Evolutionary conservation across 2,113 vertebrate species (phyloP).

Genomic region (Neotoma lepida): DNA sequence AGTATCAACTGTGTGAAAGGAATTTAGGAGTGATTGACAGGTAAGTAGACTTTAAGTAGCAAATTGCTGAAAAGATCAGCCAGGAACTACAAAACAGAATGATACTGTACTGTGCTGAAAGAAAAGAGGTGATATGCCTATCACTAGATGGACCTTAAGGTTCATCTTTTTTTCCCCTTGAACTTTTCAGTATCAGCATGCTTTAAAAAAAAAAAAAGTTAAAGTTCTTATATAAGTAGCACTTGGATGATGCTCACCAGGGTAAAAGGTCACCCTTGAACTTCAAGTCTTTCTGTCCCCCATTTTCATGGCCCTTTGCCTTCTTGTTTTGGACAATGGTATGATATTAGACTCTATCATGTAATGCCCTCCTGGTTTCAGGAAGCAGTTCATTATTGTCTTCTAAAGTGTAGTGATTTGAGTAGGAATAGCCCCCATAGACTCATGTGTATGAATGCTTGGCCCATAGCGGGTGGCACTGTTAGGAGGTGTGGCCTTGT

Average conservation of each 20-base stretch:
- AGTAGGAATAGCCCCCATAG: not conserved
- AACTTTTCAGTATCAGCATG: not conserved
- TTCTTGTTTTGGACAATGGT: slow-evolving; percentile 2
- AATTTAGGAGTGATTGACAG: slow-evolving; percentile 67
- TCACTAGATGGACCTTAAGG: not conserved
- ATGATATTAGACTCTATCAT: not conserved
- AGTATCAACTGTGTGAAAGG: slow-evolving; percentile 61
- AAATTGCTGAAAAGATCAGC: slow-evolving; percentile 60
- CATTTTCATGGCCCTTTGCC: not conserved
- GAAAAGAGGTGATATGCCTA: not conserved
- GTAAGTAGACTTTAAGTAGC: slow-evolving; percentile 60
- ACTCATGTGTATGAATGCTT: not conserved
- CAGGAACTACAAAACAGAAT: slow-evolving; percentile 32
- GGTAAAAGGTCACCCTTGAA: not conserved
- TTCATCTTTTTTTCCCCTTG: not conserved
- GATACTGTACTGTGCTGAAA: slow-evolving; percentile 18
- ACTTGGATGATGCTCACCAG: not conserved
- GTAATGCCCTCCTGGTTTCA: not conserved
- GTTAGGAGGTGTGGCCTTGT: not conserved
- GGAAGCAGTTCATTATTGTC: not conserved
- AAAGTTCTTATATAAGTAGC: not conserved
- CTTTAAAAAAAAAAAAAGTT: not conserved
- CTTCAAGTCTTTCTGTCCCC: not conserved
- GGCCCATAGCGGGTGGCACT: not conserved
- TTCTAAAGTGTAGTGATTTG: not conserved